phyloP scores from a whole-genome alignment of 2,888 invertebrate genomes.

The Euplagia quadripunctaria region DNA sequence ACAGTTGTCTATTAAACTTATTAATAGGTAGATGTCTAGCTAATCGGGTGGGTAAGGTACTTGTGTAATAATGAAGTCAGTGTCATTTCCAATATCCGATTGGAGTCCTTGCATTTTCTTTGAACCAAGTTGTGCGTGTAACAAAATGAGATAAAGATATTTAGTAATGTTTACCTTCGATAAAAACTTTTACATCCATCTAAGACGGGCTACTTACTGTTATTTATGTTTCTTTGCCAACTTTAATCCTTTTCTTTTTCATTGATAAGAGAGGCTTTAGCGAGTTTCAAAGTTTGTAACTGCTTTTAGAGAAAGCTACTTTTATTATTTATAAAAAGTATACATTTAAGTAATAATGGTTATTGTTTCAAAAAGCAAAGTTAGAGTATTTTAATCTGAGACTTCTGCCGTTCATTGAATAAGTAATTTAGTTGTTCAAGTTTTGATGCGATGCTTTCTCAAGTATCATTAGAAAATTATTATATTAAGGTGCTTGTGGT shows the following conservation, averaged over 20 bases:
- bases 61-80: constrained; percentile 11
- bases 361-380: constrained; percentile 37
- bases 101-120: constrained; percentile 16
- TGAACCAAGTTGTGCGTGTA: constrained; percentile 17
- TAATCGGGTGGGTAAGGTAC: too few relatives aligned
- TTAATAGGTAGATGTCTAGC: too few relatives aligned
- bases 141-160: constrained; percentile 45
- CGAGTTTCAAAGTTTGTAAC: constrained; percentile 53
- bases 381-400: constrained; percentile 35
- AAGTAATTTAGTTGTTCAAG: constrained; percentile 22
- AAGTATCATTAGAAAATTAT: not conserved
- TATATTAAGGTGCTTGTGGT: not conserved
- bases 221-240: constrained; percentile 67
- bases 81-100: constrained; percentile 15
- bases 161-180: constrained; percentile 63
- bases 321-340: constrained; percentile 46
- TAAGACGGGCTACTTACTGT: constrained; percentile 53
- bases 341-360: constrained; percentile 39
- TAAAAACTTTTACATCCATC: constrained; percentile 66
- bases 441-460: constrained; percentile 15
- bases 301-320: constrained; percentile 47
- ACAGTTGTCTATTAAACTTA: too few relatives aligned
- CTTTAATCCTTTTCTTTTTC: constrained; percentile 65
- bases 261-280: constrained; percentile 62
- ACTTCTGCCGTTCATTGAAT: constrained; percentile 33